phyloP scores from a whole-genome alignment of 2,113 vertebrate genomes.

The Colinus virginianus region DNA sequence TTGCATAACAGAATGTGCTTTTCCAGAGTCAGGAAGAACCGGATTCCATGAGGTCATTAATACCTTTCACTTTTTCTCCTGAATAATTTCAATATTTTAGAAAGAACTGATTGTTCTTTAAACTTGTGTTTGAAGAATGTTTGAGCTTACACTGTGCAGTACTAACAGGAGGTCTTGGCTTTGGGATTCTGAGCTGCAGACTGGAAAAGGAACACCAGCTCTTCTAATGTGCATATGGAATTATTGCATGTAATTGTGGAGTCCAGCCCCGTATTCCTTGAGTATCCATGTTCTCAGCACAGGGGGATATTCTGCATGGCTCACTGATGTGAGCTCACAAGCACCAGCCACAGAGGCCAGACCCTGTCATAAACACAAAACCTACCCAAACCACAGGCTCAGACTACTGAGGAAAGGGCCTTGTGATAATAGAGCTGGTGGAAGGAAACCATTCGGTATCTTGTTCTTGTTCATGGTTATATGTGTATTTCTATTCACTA shows the following conservation, averaged over 20 bases:
- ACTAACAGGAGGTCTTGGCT: not conserved
- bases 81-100: not conserved
- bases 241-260: not conserved
- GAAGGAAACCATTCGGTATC: not conserved
- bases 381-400: not conserved
- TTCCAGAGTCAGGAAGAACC: not conserved
- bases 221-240: not conserved
- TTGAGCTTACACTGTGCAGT: not conserved
- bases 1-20: not conserved
- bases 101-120: not conserved
- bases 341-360: not conserved
- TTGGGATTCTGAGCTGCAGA: not conserved
- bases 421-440: not conserved
- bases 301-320: not conserved
- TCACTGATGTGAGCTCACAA: not conserved
- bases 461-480: not conserved
- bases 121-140: not conserved
- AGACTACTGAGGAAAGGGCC: not conserved
- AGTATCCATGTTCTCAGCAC: not conserved
- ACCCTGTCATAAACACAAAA: not conserved
- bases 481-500: not conserved
- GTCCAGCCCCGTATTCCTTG: not conserved
- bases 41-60: not conserved
- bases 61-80: not conserved
- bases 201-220: not conserved